phyloP scores from a whole-genome alignment of 2,888 invertebrate species.

The Corbicula japonica region DNA sequence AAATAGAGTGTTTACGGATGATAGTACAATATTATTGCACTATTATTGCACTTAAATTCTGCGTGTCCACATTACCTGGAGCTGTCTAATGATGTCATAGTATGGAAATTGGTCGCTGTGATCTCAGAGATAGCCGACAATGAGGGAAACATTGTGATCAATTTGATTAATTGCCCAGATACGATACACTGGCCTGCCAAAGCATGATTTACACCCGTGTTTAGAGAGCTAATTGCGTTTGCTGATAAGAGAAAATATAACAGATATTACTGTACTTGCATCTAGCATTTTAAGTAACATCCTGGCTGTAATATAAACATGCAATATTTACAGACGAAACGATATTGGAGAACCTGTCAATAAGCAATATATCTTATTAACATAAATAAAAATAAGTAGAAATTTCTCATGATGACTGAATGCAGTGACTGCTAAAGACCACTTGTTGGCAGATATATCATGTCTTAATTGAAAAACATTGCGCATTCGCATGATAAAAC shows the following conservation, averaged over 20 bases:
- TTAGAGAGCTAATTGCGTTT: constrained; percentile 29
- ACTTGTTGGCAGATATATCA: no score
- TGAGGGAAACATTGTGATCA: constrained; percentile 8
- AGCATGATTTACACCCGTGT: constrained; percentile 25
- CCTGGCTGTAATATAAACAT: constrained; percentile 3
- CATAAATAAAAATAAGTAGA: no score
- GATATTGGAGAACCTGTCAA: not conserved
- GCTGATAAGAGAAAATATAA: constrained; percentile 7
- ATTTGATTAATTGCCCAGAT: constrained; percentile 22
- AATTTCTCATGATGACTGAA: no score
- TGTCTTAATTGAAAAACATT: no score
- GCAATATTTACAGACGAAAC: not conserved
- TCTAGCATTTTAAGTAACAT: not conserved
- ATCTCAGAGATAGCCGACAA: constrained; percentile 1
- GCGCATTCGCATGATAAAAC: no score
- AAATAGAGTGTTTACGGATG: no score
- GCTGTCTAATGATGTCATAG: constrained; percentile 14
- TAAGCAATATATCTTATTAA: constrained; percentile 3
- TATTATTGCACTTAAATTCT: no score
- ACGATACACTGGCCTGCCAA: constrained; percentile 18
- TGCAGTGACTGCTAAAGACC: no score
- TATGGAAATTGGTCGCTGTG: not conserved
- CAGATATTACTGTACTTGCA: constrained; percentile 3
- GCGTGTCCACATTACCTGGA: not conserved
- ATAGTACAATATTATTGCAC: no score